phyloP scores from a whole-genome alignment of 2,888 invertebrate genomes.

The Nomada fucata region DNA sequence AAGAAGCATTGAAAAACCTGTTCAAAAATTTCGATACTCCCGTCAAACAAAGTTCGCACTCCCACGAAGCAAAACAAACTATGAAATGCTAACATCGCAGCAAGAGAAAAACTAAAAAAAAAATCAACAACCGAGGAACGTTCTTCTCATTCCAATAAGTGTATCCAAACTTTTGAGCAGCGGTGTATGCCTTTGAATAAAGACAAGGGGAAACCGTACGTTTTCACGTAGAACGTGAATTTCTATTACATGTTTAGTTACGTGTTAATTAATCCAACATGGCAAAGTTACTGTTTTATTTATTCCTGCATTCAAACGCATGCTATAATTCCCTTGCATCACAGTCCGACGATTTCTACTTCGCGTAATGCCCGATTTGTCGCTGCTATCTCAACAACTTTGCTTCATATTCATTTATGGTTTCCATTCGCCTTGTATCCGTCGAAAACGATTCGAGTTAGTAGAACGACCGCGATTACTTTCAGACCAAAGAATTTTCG shows the following conservation, averaged over 20 bases:
- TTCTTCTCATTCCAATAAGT: no score
- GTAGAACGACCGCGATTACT: conserved; percentile 53
- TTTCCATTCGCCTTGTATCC: background rate
- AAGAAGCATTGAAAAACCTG: no score
- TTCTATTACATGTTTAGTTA: background rate
- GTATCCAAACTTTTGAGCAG: no score
- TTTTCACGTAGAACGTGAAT: background rate
- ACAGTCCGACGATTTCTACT: conserved; percentile 27
- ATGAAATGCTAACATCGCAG: no score
- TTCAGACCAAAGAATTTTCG: conserved; percentile 54
- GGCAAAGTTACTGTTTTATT: background rate
- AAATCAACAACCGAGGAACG: no score
- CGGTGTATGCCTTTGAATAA: background rate
- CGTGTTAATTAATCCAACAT: background rate
- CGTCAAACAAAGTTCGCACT: no score
- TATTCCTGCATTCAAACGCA: background rate
- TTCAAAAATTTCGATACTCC: no score
- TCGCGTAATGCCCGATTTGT: conserved; percentile 23
- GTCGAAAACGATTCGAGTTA: conserved; percentile 54
- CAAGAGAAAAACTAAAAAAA: no score
- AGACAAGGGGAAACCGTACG: background rate
- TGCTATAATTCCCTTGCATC: conserved; percentile 13
- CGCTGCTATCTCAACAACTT: conserved; percentile 46
- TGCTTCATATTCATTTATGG: background rate
- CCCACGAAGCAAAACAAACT: no score